Evolutionary conservation across 2,113 vertebrate genomes (phyloP).

Genomic region (Ctenomys sociabilis): DNA sequence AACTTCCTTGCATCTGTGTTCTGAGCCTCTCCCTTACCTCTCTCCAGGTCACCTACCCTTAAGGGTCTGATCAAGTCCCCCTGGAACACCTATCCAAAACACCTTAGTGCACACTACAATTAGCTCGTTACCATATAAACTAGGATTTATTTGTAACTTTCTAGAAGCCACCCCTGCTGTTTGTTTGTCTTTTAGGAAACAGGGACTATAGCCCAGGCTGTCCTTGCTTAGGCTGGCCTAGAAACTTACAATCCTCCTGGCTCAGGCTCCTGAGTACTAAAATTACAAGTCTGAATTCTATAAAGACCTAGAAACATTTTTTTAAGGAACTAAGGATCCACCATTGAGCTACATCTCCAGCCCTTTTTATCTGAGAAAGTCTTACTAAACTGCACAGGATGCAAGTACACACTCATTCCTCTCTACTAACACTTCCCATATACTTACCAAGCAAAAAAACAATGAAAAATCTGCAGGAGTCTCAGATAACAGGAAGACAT

Average conservation of each 20-base stretch:
- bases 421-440: neutral
- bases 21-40: neutral
- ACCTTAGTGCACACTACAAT: neutral
- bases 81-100: neutral
- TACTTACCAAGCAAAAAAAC: constrained; percentile 94
- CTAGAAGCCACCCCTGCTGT: neutral
- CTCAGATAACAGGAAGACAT: constrained; percentile 93
- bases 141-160: constrained; percentile 38
- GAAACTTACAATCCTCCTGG: neutral
- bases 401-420: neutral
- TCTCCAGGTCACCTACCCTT: neutral
- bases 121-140: neutral
- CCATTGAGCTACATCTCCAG: neutral
- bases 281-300: neutral
- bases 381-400: neutral
- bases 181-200: neutral
- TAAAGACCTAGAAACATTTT: neutral
- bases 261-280: neutral
- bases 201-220: neutral
- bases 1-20: neutral
- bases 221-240: neutral
- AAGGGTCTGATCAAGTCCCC: neutral
- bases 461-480: constrained; percentile 91
- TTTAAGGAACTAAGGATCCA: neutral
- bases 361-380: neutral